Evolutionary conservation across 2,888 invertebrate genomes (phyloP), one percentile per base, ranked within the genome.

Genomic region (Hydropsyche betteni): DNA sequence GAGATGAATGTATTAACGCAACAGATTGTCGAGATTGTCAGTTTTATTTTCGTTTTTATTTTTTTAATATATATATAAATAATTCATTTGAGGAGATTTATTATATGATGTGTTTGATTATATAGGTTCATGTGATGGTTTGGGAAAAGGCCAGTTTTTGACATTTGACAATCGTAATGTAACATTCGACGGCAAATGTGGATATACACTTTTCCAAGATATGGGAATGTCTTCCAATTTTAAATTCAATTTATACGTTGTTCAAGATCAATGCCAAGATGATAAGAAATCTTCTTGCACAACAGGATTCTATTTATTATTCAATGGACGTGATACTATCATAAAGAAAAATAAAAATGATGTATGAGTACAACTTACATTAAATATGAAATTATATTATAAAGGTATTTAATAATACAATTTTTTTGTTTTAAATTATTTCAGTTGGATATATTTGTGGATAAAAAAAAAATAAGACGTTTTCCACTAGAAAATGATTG

Each of bases 151-250:
- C 0, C 93, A 94, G 81, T 95, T 94, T 84, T 88, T 91, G 76
- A 94, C 93, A 38, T 97, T 95, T 82, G 96, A 97, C 83, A 91
- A 92, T 33, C 91, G 89, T 78, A 92, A 93, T 81, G 91, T 93
- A 80, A 93, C 93, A 0, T 93, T 94, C 83, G 91, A 92, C 80
- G 94, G 94, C 5, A 94, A 94, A 83, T 97, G 97, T 83, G 94
- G 94, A 0, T 96, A 95, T 82, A 87, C 95, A 38, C 89, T 95
- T 72, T 91, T 94, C 0, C 85, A 92, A 50, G 91, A 93, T 83
- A 85, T 87, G 69, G 86, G 87, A 58, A 82, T 87, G 0, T 86
- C 88, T 0, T 89, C 88, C 83, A 86, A 82, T 80, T 88, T 84
- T 86, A 88, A 82, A 85, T 82, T 81, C 50, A 80, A 91, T 89